Percentiles rank a stretch among this genome's conserved stretches.
Evolutionary conservation across 2,888 invertebrate species (phyloP).

Genomic region (Meghimatium bilineatum): DNA sequence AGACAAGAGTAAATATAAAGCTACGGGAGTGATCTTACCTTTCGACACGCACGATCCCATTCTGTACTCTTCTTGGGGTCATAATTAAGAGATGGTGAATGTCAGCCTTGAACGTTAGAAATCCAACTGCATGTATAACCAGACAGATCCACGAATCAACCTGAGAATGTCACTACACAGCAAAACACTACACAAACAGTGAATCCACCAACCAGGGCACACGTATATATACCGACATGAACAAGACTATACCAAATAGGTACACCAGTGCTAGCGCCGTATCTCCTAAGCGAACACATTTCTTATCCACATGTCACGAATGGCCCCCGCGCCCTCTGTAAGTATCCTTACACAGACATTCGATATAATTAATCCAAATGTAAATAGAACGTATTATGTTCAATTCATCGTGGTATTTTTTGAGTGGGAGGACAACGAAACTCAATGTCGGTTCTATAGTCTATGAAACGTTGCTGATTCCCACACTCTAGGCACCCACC

Average conservation of each 20-base stretch:
- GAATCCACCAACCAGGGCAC: neutral
- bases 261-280: neutral
- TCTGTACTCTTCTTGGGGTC: neutral
- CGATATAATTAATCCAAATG: no score
- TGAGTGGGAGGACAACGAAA: no score
- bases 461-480: no score
- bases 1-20: no score
- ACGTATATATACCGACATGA: neutral
- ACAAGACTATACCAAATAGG: neutral
- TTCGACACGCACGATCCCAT: constrained; percentile 17
- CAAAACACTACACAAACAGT: constrained; percentile 1
- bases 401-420: no score
- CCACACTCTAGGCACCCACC: no score
- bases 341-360: no score
- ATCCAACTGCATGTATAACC: neutral
- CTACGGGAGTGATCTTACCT: neutral
- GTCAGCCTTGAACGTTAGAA: neutral
- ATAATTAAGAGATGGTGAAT: neutral
- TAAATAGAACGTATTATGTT: no score
- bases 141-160: neutral
- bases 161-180: neutral
- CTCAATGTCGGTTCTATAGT: no score
- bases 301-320: neutral
- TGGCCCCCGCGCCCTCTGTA: neutral
- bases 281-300: neutral